Evolutionary conservation across 2,888 invertebrate genomes (phyloP), one percentile per base, ranked within the genome.

Genomic region (Tetragnatha montana): DNA sequence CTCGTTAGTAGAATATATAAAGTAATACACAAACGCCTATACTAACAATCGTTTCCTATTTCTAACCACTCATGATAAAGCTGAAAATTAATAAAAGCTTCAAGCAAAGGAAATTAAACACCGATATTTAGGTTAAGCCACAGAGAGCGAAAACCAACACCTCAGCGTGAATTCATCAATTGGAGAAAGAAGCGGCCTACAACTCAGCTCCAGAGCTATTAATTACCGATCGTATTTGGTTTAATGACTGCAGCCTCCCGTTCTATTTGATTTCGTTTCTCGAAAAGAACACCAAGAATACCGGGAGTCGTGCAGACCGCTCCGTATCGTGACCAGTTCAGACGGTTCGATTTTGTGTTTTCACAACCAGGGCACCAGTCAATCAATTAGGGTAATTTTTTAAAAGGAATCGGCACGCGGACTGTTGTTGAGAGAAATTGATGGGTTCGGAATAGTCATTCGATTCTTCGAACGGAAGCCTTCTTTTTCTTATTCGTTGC

Each of bases 361-460:
- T 71, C 22, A 10, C 47, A 21, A 82, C 35, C 75, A 50, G 78
- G 81, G 78, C 78, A 88, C 35, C 71, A 49, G 73, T 69, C 82
- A 82, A 35, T 88, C 51, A 78, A 60, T 78, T 71, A 78, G 69
- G 78, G 21, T 79, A 82, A 82, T 88, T 88, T 78, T 51, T 14
- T 76, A 88, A 35, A 19, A 50, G 14, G 22, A 51, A 85, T 85
- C 71, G 78, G 22, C 17, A 78, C 49, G 21, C 21, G 19, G 70
- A 47, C 47, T 50, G 50, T 76, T 19, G 50, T 76, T 19, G 50
- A 19, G 19, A 76, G 50, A n/a, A 50, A 81, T 74, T 83, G 60
- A 74, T 83, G 73, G 73, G 73, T 74, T 73, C 19, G 8, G 47
- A 71, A 81, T 50, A 81, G 49, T 81, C 47, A 47, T 50, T n/a